Base-by-base conservation (phyloP, 2,797 vertebrate species). In the Platalea minor region DNA sequence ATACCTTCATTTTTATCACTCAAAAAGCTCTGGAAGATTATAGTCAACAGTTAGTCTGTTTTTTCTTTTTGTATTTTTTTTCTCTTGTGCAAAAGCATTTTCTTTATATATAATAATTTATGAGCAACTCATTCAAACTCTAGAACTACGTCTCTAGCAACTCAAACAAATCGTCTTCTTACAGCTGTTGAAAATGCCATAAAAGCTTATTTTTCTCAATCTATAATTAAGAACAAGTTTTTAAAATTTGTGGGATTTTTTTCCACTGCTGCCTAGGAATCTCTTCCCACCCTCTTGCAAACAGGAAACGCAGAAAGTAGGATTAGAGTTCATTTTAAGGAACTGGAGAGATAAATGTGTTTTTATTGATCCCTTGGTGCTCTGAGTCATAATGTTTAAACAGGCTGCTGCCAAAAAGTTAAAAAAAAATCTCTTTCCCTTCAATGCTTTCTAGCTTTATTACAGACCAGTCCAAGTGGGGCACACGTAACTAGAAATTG, bases 301-400 rank as follows among this genome's bases (percentile, higher is more conserved):
- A 57, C 83, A 92, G 85, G 91, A 95, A 96, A 81, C 88, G 74
- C 70, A 93, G 21, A 31, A 95, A 85, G n/a, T 48, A 81, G 54
- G n/a, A 92, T 95, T 87, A 95, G 63, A 94, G 65, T 93, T 96
- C 29, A 56, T 93, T 95, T 92, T 90, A 94, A 96, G 88, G 43
- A 84, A 77, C 37, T 81, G 54, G 83, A 57, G 41, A 97, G 85
- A 97, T 90, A 96, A 95, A 68, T 70, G 53, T 73, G 59, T 84
- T 97, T 98, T 96, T 92, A 96, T 96, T 81, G 87, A 96, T 97
- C 93, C 96, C 95, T 72, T n/a, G 63, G 81, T 95, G 59, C 53
- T 93, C 89, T 97, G 96, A 98, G 53, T 97, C 94, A 95, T 65
- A 88, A 43, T 63, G 78, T 93, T 93, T 80, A 51, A 91, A 94